phyloP scores from a whole-genome alignment of 2,888 invertebrate genomes.

The Hymenopus coronatus region DNA sequence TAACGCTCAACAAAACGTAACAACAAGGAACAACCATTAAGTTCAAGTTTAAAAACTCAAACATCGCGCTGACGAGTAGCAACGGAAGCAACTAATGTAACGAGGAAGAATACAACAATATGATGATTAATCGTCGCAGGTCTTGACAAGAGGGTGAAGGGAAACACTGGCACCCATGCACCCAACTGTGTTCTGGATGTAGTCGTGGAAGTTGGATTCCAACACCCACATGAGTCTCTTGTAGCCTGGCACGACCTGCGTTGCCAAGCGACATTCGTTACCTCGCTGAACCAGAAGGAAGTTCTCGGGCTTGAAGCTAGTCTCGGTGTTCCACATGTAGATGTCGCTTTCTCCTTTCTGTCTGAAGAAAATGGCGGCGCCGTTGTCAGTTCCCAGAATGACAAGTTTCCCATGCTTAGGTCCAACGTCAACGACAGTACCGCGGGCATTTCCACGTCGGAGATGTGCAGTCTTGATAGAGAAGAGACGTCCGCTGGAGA shows the following conservation, averaged over 20 bases:
- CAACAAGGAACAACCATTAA: not conserved
- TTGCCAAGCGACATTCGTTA: constrained; percentile 58
- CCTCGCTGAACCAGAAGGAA: constrained; percentile 58
- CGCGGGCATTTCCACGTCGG: constrained; percentile 54
- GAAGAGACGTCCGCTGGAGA: constrained; percentile 61
- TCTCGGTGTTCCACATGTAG: constrained; percentile 62
- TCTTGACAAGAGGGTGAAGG: constrained; percentile 58
- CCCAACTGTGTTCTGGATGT: constrained; percentile 57
- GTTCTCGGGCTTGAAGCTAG: constrained; percentile 55
- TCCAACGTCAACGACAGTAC: constrained; percentile 59
- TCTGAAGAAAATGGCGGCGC: constrained; percentile 59
- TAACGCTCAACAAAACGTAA: not conserved
- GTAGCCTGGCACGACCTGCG: constrained; percentile 59
- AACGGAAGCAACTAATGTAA: not conserved
- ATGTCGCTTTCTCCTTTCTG: constrained; percentile 60
- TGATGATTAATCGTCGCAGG: constrained; percentile 39
- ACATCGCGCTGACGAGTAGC: not conserved
- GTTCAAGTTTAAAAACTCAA: not conserved
- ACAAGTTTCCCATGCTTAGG: constrained; percentile 56
- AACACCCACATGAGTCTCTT: constrained; percentile 61
- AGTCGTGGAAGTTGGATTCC: constrained; percentile 66
- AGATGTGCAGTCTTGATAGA: constrained; percentile 63
- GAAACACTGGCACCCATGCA: constrained; percentile 61
- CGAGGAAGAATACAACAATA: not conserved
- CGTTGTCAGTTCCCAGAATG: constrained; percentile 60